A percentile compares a stretch with the other conserved stretches of the same genome.
These are phyloP conservation scores for Phrynocephalus versicolor DNA, from an alignment of 2,113 vertebrate species.

Conservation along the genomic window DNA sequence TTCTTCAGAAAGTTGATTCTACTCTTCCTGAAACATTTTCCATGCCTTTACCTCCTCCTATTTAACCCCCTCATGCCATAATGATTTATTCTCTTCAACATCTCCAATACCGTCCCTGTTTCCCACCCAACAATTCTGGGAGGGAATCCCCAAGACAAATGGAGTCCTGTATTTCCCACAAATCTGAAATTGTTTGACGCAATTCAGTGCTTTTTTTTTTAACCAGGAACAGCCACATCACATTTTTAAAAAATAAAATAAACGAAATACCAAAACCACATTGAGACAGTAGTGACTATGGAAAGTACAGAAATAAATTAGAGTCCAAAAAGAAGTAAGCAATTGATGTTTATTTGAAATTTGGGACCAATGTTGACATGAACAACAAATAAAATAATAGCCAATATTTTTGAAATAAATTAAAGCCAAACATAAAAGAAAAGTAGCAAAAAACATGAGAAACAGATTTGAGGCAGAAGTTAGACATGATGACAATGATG, in stretches of 20 bases:
- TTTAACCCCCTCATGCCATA: neutral
- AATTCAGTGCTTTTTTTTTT: neutral
- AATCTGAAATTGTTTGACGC: neutral
- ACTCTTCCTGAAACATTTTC: neutral
- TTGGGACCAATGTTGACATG: neutral
- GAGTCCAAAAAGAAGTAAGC: neutral
- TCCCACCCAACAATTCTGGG: neutral
- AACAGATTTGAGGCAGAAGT: neutral
- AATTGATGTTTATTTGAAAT: slow-evolving; percentile 11
- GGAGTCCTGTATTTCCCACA: neutral
- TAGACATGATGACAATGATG: neutral
- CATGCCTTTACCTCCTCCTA: neutral
- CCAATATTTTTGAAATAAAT: neutral
- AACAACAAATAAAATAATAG: neutral
- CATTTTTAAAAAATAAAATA: neutral
- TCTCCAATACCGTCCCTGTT: neutral
- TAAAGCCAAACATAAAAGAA: neutral
- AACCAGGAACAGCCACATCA: neutral
- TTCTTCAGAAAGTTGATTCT: too few species aligned
- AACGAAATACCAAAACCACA: neutral
- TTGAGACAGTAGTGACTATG: neutral
- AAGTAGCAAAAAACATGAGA: neutral
- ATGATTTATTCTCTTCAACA: neutral
- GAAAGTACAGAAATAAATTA: neutral
- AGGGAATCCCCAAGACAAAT: neutral